Evolutionary conservation across 53 echinoderm and acorn worm species (phyloP), one percentile per base, ranked within the genome.

Genomic region (Luidia sarsii): DNA sequence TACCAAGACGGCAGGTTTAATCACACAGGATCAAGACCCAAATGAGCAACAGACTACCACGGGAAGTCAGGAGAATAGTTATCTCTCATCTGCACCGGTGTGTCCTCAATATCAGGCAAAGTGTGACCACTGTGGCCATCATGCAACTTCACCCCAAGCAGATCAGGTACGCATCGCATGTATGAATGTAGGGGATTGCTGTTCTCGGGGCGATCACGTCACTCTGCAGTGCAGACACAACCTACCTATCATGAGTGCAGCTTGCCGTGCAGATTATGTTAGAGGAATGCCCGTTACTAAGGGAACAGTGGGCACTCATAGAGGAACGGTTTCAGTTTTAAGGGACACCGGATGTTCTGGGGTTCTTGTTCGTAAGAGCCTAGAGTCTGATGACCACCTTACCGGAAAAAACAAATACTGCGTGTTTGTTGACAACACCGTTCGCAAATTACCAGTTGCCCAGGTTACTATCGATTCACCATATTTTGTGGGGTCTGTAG

Each of bases 321-420:
- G 45, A 22, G 22, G 33, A 23, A n/a, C 22, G 15, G 65, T 65
- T 16, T 67, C 79, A 41, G 79, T 79, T 33, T 41, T 79, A 2
- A 48, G 79, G 30, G 64, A 79, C 22, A 63, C 61, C 27, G 79
- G 79, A 2, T 79, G 79, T 29, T 61, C 61, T 48, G 64, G 79
- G 43, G 79, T 63, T 3, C 61, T 79, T 16, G 29, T 59, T 30
- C 45, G 62, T 11, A 61, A 46, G 29, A 46, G 48, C 5, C 51
- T 79, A 25, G 62, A 62, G 25, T 46, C 60, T 54, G 31, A 60
- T 8, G 6, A 79, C 31, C 61, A 79, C 21, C 24, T 61, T 33
- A 79, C 79, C 14, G 64, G 79, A 27, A 33, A 29, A 7, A 62
- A 43, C 29, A 60, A 63, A 31, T 61, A 60, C 8, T 79, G 79